phyloP scores from a whole-genome alignment of 2,113 vertebrate genomes.

The Antidorcas marsupialis region DNA sequence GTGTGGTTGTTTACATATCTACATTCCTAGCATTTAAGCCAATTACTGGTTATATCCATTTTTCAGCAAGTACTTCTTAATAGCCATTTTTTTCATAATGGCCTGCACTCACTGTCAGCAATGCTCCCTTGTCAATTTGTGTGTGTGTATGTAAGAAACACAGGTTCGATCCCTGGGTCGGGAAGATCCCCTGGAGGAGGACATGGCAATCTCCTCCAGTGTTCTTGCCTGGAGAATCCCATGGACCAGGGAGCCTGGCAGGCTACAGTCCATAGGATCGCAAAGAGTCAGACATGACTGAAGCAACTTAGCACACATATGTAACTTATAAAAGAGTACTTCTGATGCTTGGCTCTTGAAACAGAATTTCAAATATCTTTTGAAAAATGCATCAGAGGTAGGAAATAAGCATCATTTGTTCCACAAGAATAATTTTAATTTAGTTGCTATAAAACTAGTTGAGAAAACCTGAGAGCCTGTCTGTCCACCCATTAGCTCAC shows the following conservation, averaged over 20 bases:
- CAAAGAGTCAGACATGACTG: neutral
- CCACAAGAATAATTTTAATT: neutral
- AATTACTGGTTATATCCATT: neutral
- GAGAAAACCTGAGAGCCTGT: neutral
- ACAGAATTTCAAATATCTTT: constrained; percentile 23
- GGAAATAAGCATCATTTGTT: neutral
- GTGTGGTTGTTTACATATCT: constrained; percentile 38
- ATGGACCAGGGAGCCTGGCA: neutral
- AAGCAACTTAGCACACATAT: neutral
- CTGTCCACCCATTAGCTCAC: neutral
- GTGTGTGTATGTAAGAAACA: neutral
- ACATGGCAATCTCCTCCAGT: neutral
- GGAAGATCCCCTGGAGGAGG: neutral
- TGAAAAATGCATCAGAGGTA: neutral
- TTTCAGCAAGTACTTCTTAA: neutral
- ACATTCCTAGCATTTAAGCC: constrained; percentile 37
- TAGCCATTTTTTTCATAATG: neutral
- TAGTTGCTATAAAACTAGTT: neutral
- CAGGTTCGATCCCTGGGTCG: neutral
- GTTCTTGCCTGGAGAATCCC: neutral
- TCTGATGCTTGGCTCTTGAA: neutral
- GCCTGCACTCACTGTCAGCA: neutral
- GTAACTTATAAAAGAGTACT: neutral
- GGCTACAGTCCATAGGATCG: neutral
- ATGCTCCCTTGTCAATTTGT: neutral